Evolutionary conservation across 2,888 invertebrate genomes (phyloP).

Genomic region (Drosophila ezoana): DNA sequence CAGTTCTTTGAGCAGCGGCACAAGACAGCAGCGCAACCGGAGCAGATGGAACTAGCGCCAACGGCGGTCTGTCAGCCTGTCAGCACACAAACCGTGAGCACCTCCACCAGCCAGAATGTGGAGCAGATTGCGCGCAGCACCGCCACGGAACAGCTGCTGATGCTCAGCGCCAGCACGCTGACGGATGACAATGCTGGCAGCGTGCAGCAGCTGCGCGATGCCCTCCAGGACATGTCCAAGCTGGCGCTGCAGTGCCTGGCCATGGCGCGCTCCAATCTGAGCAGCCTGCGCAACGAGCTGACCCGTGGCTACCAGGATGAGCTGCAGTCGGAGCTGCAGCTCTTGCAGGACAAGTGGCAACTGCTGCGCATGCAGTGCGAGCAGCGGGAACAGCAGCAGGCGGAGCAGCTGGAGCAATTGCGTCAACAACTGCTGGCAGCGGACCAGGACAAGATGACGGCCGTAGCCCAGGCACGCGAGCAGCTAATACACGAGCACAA

Average conservation of each 20-base stretch:
- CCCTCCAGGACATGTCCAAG: slow-evolving; percentile 84
- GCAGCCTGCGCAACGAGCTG: slow-evolving; percentile 86
- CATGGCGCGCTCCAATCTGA: slow-evolving; percentile 87
- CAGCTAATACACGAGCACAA: slow-evolving; percentile 90
- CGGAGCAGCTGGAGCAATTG: slow-evolving; percentile 64
- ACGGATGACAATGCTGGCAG: slow-evolving; percentile 87
- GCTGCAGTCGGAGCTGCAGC: slow-evolving; percentile 85
- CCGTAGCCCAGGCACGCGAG: slow-evolving; percentile 89
- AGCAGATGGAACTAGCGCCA: not conserved
- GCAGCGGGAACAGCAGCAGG: slow-evolving; percentile 85
- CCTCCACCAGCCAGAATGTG: slow-evolving; percentile 70
- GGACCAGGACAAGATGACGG: slow-evolving; percentile 85
- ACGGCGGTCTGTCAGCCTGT: no score
- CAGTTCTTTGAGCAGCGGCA: slow-evolving; percentile 88
- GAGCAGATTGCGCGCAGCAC: slow-evolving; percentile 76
- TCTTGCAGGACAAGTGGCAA: slow-evolving; percentile 87
- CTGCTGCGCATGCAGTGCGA: slow-evolving; percentile 86
- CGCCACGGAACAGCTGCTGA: slow-evolving; percentile 76
- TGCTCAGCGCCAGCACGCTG: slow-evolving; percentile 81
- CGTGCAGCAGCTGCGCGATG: slow-evolving; percentile 88
- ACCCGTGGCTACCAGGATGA: slow-evolving; percentile 86
- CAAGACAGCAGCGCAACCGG: slow-evolving; percentile 1
- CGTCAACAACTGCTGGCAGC: slow-evolving; percentile 76
- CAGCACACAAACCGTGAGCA: slow-evolving; percentile 54
- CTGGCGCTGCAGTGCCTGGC: slow-evolving; percentile 87